A percentile compares a stretch with the other conserved stretches of the same genome.
Evolutionary conservation across 1,140 invertebrate genomes (phyloP).

Genomic region (Atta texana): DNA sequence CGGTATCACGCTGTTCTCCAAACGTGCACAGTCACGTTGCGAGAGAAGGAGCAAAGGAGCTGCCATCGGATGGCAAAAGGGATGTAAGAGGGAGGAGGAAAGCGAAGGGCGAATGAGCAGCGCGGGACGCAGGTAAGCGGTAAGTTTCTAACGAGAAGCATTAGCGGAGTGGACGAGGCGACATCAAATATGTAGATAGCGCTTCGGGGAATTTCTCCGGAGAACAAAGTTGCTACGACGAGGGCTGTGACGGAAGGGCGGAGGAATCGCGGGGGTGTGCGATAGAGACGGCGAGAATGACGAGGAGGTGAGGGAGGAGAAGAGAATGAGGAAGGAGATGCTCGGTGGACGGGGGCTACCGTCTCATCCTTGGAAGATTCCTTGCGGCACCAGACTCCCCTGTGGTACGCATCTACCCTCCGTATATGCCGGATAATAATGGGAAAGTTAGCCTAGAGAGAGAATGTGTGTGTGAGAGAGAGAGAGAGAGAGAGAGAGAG

Average conservation of each 20-base stretch:
- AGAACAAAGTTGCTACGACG: slow-evolving; percentile 77
- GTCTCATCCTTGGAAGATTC: slow-evolving; percentile 72
- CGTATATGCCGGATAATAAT: slow-evolving; percentile 73
- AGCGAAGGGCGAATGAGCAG: slow-evolving; percentile 59
- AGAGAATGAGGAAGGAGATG: slow-evolving; percentile 20
- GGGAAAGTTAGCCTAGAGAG: slow-evolving; percentile 66
- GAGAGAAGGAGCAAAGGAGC: slow-evolving; percentile 42
- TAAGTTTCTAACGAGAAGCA: slow-evolving; percentile 81
- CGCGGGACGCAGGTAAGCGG: slow-evolving; percentile 73
- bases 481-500: neutral
- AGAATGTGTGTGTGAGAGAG: neutral
- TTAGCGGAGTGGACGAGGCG: slow-evolving; percentile 80
- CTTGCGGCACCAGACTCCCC: slow-evolving; percentile 73
- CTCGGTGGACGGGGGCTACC: slow-evolving; percentile 44
- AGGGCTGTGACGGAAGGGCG: slow-evolving; percentile 62
- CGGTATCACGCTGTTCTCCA: slow-evolving; percentile 16
- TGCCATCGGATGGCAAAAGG: slow-evolving; percentile 4
- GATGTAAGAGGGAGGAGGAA: slow-evolving; percentile 11
- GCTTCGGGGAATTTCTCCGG: slow-evolving; percentile 80
- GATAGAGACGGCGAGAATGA: slow-evolving; percentile 30
- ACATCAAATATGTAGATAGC: slow-evolving; percentile 82
- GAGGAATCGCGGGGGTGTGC: slow-evolving; percentile 21
- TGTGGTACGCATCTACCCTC: slow-evolving; percentile 70
- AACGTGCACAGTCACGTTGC: slow-evolving; percentile 51
- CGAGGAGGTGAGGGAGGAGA: neutral